These are phyloP conservation scores for Pedionomus torquatus DNA, from an alignment of 2,113 vertebrate genomes.

Conservation along the genomic window DNA sequence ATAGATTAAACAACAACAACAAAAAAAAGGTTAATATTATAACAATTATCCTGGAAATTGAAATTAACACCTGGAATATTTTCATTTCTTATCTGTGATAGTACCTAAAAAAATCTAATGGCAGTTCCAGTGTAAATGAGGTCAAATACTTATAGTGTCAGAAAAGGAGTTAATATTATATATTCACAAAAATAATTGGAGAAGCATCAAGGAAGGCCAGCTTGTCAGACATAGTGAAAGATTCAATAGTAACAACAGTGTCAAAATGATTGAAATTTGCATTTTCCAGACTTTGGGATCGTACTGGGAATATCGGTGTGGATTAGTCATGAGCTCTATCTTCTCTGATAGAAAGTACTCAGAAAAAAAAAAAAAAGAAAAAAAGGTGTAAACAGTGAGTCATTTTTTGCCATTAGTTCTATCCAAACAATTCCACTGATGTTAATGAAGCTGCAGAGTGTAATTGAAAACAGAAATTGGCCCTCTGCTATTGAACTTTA, in stretches of 20 bases:
- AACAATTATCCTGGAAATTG: conserved; percentile 8
- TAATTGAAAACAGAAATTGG: conserved; percentile 29
- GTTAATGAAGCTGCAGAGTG: conserved; percentile 32
- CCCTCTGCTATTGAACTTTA: conserved; percentile 3
- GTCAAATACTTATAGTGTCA: conserved; percentile 16
- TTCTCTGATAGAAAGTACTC: not conserved
- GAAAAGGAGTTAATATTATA: conserved; percentile 14
- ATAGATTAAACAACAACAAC: not conserved
- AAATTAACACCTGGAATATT: not conserved
- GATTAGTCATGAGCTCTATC: not conserved
- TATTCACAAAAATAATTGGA: conserved; percentile 54
- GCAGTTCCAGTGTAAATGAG: conserved; percentile 4
- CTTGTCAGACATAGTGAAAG: conserved; percentile 16
- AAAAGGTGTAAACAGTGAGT: not conserved
- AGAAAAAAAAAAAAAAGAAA: not conserved
- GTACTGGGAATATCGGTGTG: conserved; percentile 21
- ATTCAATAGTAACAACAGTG: conserved; percentile 22
- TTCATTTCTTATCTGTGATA: not conserved
- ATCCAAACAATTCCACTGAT: not conserved
- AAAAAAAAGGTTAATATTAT: not conserved
- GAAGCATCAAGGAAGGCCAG: conserved; percentile 7
- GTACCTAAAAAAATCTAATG: not conserved
- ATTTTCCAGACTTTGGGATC: conserved; percentile 28
- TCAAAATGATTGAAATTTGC: conserved; percentile 45
- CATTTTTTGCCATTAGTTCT: conserved; percentile 4